Evolutionary conservation across 2,797 vertebrate genomes (phyloP), one percentile per base, ranked within the genome.

Genomic region (Coluber constrictor): DNA sequence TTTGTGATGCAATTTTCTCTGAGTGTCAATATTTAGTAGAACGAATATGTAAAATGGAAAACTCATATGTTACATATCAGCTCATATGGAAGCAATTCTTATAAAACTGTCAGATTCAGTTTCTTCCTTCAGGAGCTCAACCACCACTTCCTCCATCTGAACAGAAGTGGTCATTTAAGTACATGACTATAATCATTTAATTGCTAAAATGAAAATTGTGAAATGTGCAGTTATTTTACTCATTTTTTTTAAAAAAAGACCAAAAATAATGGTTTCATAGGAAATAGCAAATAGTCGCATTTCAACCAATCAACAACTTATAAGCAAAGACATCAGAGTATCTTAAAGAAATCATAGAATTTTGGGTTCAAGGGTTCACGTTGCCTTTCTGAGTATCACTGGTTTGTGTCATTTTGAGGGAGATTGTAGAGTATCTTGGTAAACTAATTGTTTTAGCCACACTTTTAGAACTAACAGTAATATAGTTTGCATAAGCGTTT

Each of bases 51-150:
- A 90, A 91, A 93, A 16, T 86, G 92, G 56, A 1, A 92, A 94
- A 87, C 43, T 1, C 87, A 92, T 95, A 94, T 86, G 54, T 93
- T 91, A 83, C 61, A 60, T 87, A 0, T 1, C 90, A 92, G 86
- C 60, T 25, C 79, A 32, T 43, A 60, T 54, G 43, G 47, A 88
- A 90, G 25, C 20, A 95, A 90, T 94, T 93, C 7, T 95, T 93
- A 29, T 94, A 95, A 96, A 94, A 96, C 94, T 93, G 94, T 94
- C 90, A 96, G 93, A 66, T 89, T 91, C 57, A 93, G 43, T 93
- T 93, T 74, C 95, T 94, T 95, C 95, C 91, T 93, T 93, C 96
- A 96, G 96, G 96, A 94, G 51, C 86, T 92, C 54, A 27, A 56
- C 43, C 54, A 90, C 18, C 32, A 56, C 86, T 1, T 93, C 95